Evolutionary conservation across 2,888 invertebrate species (phyloP), one percentile per base, ranked within the genome.

Genomic region (Agrochola macilenta): DNA sequence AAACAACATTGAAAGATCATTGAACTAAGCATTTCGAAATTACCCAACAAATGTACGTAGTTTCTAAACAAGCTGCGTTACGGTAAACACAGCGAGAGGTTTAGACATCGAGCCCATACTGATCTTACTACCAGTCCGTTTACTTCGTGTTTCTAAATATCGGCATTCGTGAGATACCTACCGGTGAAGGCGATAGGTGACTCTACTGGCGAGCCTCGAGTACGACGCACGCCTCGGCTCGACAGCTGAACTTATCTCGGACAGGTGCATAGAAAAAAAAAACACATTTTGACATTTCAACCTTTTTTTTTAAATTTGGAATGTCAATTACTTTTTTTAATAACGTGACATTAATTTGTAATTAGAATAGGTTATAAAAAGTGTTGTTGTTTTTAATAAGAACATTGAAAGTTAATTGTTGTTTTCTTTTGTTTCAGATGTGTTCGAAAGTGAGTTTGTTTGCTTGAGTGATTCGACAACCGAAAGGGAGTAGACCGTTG

Each of bases 341-440:
- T 35, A 61, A 35, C 0, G 4, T 14, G 35, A 12, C 11, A 2
- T 66, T 54, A 43, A 63, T 74, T 79, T 49, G 3, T 73, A 76
- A 63, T 61, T 60, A 64, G 70, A 76, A 70, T 46, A 66, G 12
- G 54, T 26, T 65, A 43, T 5, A 49, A 54, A 77, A 69, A 65
- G 23, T 61, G 65, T 78, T 49, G 35, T 65, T 30, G 60, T 66
- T 70, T 64, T 66, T 72, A 60, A 39, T 63, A 68, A 57, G 23
- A 63, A 78, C 58, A 73, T 74, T 65, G 75, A 81, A 88, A 82
- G 81, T 83, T 91, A 89, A 89, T 88, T 87, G 77, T 88, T 87
- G 84, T 87, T 93, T 91, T 93, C 91, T 93, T 93, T 96, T 96
- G 95, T 96, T 96, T 91, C 96, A 96, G 96, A 96, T 96, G 96